Evolutionary conservation across 2,113 vertebrate genomes (phyloP).

Genomic region (Pseudopipra pipra): DNA sequence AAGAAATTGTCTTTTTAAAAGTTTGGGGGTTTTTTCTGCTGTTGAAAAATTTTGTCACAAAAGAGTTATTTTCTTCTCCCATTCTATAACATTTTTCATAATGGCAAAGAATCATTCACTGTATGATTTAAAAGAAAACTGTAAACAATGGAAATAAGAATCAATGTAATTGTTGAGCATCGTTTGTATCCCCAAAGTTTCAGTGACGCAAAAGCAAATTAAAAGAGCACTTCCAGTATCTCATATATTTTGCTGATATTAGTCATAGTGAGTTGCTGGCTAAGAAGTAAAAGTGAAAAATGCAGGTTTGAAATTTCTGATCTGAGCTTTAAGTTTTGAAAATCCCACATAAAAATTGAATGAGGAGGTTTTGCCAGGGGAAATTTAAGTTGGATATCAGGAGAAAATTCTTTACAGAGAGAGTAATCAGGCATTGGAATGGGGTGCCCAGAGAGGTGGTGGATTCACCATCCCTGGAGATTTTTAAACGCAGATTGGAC

Average conservation of each 20-base stretch:
- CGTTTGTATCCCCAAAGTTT: not conserved
- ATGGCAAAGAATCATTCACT: not conserved
- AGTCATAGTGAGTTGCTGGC: slow-evolving; percentile 22
- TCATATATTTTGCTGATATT: not conserved
- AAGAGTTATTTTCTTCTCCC: not conserved
- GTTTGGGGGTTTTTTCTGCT: not conserved
- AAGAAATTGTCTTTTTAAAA: not conserved
- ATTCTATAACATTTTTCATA: not conserved
- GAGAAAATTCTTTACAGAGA: too few relatives aligned
- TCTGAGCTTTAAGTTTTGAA: slow-evolving; percentile 39
- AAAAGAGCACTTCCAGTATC: not conserved
- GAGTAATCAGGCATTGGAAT: too few relatives aligned
- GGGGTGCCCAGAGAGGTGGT: too few relatives aligned
- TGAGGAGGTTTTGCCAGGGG: too few relatives aligned
- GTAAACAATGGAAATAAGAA: not conserved
- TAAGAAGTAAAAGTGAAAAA: slow-evolving; percentile 41
- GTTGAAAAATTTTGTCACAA: not conserved
- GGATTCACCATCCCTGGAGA: too few relatives aligned
- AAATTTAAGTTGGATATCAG: too few relatives aligned
- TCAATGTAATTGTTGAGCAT: not conserved
- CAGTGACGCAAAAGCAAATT: not conserved
- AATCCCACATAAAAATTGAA: not conserved
- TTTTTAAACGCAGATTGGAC: too few relatives aligned
- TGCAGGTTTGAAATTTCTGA: slow-evolving; percentile 51
- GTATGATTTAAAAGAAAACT: not conserved